These are phyloP conservation scores for Zaprionus davidi DNA, from an alignment of 1,140 invertebrate species.

Conservation along the genomic window DNA sequence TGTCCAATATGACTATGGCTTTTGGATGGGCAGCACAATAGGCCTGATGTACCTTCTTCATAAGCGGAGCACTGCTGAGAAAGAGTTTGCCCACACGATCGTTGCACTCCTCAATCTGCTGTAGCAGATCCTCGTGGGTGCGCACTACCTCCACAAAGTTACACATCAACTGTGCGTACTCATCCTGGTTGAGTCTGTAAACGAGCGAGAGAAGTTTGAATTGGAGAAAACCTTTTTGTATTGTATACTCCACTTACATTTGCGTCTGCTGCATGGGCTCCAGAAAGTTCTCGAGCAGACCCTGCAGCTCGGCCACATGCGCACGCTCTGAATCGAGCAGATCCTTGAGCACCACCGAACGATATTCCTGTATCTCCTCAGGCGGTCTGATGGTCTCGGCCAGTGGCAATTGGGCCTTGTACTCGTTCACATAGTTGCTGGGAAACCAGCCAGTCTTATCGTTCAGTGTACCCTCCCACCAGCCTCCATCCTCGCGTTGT, in stretches of 20 bases:
- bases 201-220: not conserved
- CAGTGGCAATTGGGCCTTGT: constrained; percentile 87
- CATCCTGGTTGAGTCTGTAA: constrained; percentile 91
- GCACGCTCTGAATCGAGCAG: constrained; percentile 96
- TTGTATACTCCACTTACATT: constrained; percentile 88
- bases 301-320: constrained; percentile 94
- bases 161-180: constrained; percentile 93
- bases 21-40: constrained; percentile 97
- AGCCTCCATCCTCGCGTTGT: constrained; percentile 95
- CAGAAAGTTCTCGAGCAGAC: constrained; percentile 92
- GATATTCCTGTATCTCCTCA: constrained; percentile 90
- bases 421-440: constrained; percentile 97
- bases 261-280: constrained; percentile 92
- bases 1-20: constrained; percentile 95
- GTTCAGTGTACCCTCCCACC: constrained; percentile 98
- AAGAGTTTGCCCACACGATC: constrained; percentile 96
- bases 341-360: constrained; percentile 95
- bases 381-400: constrained; percentile 86
- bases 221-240: not conserved
- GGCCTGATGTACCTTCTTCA: constrained; percentile 93
- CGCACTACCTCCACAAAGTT: constrained; percentile 95
- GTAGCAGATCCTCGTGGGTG: constrained; percentile 91
- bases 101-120: constrained; percentile 92
- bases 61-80: constrained; percentile 92
- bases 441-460: constrained; percentile 99